Evolutionary conservation across 2,797 vertebrate species (phyloP).

Genomic region (Enteromius unitaeniatus): DNA sequence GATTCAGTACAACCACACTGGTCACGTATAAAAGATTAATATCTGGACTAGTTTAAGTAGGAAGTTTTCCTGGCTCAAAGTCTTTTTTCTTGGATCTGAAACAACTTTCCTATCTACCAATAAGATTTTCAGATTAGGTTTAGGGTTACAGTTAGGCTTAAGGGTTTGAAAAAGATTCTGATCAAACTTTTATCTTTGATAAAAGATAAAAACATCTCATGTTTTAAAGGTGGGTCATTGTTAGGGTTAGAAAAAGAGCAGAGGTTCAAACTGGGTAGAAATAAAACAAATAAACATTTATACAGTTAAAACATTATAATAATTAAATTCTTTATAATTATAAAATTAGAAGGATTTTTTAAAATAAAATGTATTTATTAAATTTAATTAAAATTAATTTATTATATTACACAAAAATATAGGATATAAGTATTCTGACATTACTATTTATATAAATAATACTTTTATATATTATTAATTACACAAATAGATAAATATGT

Average conservation of each 20-base stretch:
- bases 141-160: neutral
- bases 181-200: neutral
- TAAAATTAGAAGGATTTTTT: too few relatives aligned
- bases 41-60: conserved; percentile 18
- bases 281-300: neutral
- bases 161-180: neutral
- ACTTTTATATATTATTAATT: neutral
- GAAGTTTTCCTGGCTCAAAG: neutral
- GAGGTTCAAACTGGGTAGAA: neutral
- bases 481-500: neutral
- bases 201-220: neutral
- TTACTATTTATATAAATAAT: neutral
- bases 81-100: neutral
- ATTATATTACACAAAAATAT: neutral
- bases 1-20: conserved; percentile 1
- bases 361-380: too few relatives aligned
- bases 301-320: neutral
- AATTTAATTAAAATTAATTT: too few relatives aligned
- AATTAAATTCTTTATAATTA: too few relatives aligned
- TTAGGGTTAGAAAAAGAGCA: neutral
- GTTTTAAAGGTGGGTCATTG: neutral
- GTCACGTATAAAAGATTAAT: conserved; percentile 11
- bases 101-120: conserved; percentile 14
- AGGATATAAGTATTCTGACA: neutral
- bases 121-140: neutral